Base-by-base conservation (phyloP, 2,113 vertebrate genomes). In the Taurulus bubalis region DNA sequence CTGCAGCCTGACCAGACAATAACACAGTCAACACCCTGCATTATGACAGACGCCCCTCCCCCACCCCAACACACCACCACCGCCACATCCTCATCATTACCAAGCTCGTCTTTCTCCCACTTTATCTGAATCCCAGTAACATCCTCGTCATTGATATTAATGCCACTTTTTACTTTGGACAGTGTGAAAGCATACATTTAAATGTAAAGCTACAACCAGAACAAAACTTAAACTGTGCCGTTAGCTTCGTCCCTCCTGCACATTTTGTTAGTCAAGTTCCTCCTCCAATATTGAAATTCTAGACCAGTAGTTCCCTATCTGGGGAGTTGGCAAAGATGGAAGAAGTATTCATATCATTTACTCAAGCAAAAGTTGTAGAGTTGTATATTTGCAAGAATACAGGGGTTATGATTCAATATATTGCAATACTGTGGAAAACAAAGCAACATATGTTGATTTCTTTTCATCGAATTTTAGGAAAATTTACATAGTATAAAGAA, bases 1-100 rank as follows among this genome's bases (percentile, higher is more conserved):
- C 72, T 80, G 67, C 55, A 67, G 72, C 55, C 62, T 7, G 67
- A 60, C 62, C 60, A 62, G 28, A 73, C 69, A 77, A 77, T 45
- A 58, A 51, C 70, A 56, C 56, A 81, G 79, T 73, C 66, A 58
- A 32, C 62, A 81, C 45, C 68, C 78, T 69, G 73, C 59, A 58
- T 34, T 65, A 66, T 59, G 38, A 79, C 36, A 38, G 55, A 45
- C n/a, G 16, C 58, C 32, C 62, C 60, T 32, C 67, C 49, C 78
- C 62, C 69, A 3, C 55, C 22, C 20, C n/a, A 34, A 22, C 40
- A 47, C 34, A 62, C 69, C 55, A 14, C n/a, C 24, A 34, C 20
- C 28, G 5, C 28, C 14, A 49, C 59, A 8, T 70, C 56, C 67
- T 62, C 75, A 45, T 28, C 60, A 51, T 28, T 16, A 32, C 47